A percentile compares a stretch with the other conserved stretches of the same genome.
Conservation (phyloP, 53 echinoderm and acorn worm species). For the Zoroaster sp. region DNA sequence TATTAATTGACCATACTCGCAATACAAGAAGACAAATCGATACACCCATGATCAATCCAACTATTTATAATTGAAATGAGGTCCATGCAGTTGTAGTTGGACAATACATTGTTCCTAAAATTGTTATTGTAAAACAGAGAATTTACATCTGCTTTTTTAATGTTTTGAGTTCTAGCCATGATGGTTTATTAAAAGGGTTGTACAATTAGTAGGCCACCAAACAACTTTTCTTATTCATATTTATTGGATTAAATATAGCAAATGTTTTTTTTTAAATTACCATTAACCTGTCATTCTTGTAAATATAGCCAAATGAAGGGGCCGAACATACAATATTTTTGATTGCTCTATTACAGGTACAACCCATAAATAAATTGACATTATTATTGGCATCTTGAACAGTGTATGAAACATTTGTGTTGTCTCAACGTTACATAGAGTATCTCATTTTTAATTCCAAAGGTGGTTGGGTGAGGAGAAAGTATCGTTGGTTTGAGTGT, state of each 20-base stretch:
- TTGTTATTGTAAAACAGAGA: constrained; percentile 14
- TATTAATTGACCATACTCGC: too few species aligned
- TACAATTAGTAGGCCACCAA: constrained; percentile 3
- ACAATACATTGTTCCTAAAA: not conserved
- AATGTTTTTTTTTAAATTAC: constrained; percentile 24
- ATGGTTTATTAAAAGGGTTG: constrained; percentile 49
- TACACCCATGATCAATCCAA: too few species aligned
- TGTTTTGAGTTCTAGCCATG: constrained; percentile 30
- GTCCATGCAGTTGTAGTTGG: not conserved
- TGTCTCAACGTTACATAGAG: too few species aligned
- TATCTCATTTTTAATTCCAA: too few species aligned
- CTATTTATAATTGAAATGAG: too few species aligned
- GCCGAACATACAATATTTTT: constrained; percentile 47
- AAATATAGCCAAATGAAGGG: constrained; percentile 43
- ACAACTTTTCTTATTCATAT: constrained; percentile 53
- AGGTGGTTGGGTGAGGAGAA: too few species aligned
- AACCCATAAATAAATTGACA: constrained; percentile 19
- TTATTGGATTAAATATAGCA: constrained; percentile 53
- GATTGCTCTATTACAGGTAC: constrained; percentile 49
- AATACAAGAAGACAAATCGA: too few species aligned
- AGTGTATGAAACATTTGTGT: not conserved
- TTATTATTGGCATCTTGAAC: not conserved
- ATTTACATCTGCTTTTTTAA: not conserved
- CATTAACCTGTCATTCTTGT: constrained; percentile 22
- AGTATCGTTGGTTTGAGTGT: too few species aligned